These are phyloP conservation scores for Chrysochloris asiatica DNA, from an alignment of 2,113 vertebrate species.

Conservation along the genomic window DNA sequence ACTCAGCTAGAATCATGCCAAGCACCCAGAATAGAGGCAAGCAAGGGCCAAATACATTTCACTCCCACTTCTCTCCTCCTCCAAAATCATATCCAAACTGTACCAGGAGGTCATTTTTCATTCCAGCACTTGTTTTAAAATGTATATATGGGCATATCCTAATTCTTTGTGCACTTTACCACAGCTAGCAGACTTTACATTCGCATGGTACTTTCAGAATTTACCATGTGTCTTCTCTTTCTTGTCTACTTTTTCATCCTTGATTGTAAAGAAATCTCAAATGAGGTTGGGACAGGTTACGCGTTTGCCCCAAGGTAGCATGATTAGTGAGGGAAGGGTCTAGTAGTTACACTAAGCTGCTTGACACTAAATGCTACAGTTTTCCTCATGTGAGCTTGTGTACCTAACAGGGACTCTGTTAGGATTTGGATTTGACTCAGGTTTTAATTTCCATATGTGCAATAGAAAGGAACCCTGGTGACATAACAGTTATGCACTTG, in stretches of 20 bases:
- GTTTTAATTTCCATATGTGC: neutral
- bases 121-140: neutral
- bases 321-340: neutral
- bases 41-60: neutral
- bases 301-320: neutral
- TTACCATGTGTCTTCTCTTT: neutral
- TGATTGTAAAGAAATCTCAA: neutral
- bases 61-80: neutral
- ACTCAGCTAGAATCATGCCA: neutral
- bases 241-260: neutral
- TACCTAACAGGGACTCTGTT: neutral
- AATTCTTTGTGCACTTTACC: neutral
- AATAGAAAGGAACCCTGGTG: no score
- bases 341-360: neutral
- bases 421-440: neutral
- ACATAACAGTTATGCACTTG: neutral
- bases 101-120: neutral
- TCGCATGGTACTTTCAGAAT: neutral
- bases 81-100: neutral
- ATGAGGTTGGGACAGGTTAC: neutral
- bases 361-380: neutral
- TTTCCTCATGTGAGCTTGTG: neutral
- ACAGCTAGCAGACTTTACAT: neutral
- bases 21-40: neutral
- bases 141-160: neutral